Base-by-base conservation (phyloP, 2,888 invertebrate species). In the Notodonta ziczac region DNA sequence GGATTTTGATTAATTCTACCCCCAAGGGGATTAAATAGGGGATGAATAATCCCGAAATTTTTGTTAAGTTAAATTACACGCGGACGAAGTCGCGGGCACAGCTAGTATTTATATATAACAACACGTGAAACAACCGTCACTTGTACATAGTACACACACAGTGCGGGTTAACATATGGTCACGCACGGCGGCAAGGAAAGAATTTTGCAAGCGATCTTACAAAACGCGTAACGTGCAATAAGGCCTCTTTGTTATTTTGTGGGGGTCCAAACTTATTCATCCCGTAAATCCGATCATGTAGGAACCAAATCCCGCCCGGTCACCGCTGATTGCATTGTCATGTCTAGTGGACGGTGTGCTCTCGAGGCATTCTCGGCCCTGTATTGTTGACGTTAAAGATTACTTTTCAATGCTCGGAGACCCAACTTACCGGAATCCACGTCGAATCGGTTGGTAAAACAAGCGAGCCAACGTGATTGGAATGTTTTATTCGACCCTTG, bases 241-340 rank as follows among this genome's bases (percentile, higher is more conserved):
- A 88, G 85, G 84, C 86, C 83, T 87, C 84, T 88, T 86, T 91
- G 92, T 92, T 93, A 90, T 93, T 89, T 87, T 89, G 90, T 90
- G 90, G 93, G 56, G 93, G 93, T 90, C 88, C 87, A 91, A 93
- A 93, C 93, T 91, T 93, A 93, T 93, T 92, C 92, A 93, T 92
- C 93, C 92, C 84, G 87, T 88, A 93, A 93, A 93, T 92, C 93
- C 93, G 90, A 84, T 91, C 93, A 91, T 93, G 93, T 93, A 92
- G 90, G 92, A 92, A 88, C 85, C 88, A 93, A 93, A 93, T 92
- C 93, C 93, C 87, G 88, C 87, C 83, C 90, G 93, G 93, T 93
- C 93, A 93, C 90, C 93, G 92, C 88, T 93, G 93, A 93, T 93
- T 93, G 93, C 93, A 91, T 91, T 93, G 93, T 93, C 93, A 92